These are phyloP conservation scores for Otus sunia DNA, from an alignment of 2,113 vertebrate genomes.

Conservation along the genomic window DNA sequence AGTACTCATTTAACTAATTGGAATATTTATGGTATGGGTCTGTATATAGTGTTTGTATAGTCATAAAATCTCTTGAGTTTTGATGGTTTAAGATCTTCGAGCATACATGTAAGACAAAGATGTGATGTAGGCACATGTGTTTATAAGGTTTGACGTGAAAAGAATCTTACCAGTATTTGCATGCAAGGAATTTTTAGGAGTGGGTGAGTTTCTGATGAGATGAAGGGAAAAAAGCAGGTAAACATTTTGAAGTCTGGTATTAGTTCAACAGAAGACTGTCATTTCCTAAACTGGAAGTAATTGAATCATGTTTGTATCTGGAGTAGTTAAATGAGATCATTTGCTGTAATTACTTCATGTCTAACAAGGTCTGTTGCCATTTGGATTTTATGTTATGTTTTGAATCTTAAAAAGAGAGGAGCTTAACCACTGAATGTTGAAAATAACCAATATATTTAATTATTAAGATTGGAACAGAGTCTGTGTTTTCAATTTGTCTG, in stretches of 20 bases:
- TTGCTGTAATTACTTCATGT: constrained; percentile 14
- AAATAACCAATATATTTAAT: not conserved
- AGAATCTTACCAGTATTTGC: not conserved
- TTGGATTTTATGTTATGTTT: constrained; percentile 2
- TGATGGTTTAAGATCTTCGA: not conserved
- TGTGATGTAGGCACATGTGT: not conserved
- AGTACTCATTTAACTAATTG: not conserved
- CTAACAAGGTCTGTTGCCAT: constrained; percentile 14
- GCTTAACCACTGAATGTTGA: not conserved
- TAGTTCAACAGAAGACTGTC: not conserved
- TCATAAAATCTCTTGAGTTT: not conserved
- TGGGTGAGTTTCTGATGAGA: not conserved
- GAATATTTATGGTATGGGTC: not conserved
- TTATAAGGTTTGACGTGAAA: not conserved
- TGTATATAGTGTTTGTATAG: not conserved
- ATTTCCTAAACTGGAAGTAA: constrained; percentile 52
- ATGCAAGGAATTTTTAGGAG: not conserved
- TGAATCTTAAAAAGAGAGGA: not conserved
- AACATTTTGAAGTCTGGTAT: not conserved
- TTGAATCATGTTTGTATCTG: constrained; percentile 47
- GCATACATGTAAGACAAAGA: not conserved
- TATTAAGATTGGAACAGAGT: not conserved
- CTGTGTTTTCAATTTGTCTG: not conserved
- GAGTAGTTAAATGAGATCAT: constrained; percentile 39
- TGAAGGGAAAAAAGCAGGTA: not conserved